phyloP scores from a whole-genome alignment of 2,113 vertebrate genomes.

The Misgurnus anguillicaudatus region DNA sequence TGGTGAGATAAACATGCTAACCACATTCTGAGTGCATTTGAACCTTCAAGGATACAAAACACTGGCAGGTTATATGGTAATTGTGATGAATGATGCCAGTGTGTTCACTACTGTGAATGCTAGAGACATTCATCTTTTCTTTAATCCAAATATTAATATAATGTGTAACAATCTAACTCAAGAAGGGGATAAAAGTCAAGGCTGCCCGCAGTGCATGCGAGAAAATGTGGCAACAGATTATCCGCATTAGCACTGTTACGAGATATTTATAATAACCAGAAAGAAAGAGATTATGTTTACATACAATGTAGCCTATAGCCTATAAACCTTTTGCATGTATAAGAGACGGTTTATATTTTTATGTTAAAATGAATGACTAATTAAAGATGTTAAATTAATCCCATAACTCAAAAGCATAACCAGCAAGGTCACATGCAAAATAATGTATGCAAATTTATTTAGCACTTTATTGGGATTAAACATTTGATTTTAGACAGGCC shows the following conservation, averaged over 20 bases:
- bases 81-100: not conserved
- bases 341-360: not conserved
- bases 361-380: not conserved
- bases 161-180: conserved; percentile 67
- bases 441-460: not conserved
- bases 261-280: conserved; percentile 8
- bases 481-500: conserved; percentile 2
- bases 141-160: conserved; percentile 69
- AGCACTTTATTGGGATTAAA: not conserved
- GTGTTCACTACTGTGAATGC: too few relatives aligned
- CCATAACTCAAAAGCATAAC: not conserved
- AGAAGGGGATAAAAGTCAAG: conserved; percentile 65
- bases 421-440: conserved; percentile 1
- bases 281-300: not conserved
- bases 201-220: conserved; percentile 61
- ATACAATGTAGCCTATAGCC: conserved; percentile 2
- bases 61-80: conserved; percentile 1
- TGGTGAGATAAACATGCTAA: conserved; percentile 16
- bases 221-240: conserved; percentile 66
- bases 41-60: conserved; percentile 41
- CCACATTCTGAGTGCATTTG: conserved; percentile 12
- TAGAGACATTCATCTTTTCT: conserved; percentile 37
- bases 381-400: not conserved
- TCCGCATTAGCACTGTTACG: conserved; percentile 60
- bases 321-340: not conserved